Evolutionary conservation across 2,888 invertebrate genomes (phyloP).

Genomic region (Synergus itoensis): DNA sequence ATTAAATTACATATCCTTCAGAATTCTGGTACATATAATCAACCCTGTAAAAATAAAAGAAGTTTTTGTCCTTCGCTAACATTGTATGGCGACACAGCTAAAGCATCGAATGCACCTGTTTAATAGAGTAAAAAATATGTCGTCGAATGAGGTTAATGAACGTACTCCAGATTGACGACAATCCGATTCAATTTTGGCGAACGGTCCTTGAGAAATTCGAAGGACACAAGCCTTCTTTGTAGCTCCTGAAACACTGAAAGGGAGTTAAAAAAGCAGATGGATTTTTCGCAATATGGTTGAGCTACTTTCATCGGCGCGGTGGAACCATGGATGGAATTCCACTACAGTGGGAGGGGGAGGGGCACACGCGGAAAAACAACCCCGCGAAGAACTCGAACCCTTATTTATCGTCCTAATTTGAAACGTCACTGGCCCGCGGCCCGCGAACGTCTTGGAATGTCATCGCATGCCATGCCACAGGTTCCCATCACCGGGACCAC

Average conservation of each 20-base stretch:
- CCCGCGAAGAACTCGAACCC: slow-evolving; percentile 46
- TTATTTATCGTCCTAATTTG: slow-evolving; percentile 66
- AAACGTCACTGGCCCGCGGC: slow-evolving; percentile 59
- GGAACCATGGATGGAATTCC: slow-evolving; percentile 47
- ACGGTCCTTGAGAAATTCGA: slow-evolving; percentile 48
- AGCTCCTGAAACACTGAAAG: slow-evolving; percentile 27
- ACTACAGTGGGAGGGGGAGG: slow-evolving; percentile 41
- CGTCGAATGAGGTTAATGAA: background rate
- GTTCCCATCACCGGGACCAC: slow-evolving; percentile 56
- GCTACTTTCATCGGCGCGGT: background rate
- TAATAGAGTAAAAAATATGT: background rate
- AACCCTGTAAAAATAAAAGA: no score
- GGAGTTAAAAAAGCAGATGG: slow-evolving; percentile 22
- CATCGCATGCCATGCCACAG: slow-evolving; percentile 24
- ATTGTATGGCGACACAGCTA: no score
- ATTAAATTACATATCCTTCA: no score
- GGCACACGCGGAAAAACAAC: slow-evolving; percentile 25
- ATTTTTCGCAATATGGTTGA: slow-evolving; percentile 11
- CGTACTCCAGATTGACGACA: background rate
- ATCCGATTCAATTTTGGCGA: background rate
- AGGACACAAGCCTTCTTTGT: slow-evolving; percentile 48
- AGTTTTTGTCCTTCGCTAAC: no score
- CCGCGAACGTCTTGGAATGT: slow-evolving; percentile 58
- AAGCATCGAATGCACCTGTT: no score
- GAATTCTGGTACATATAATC: no score